Evolutionary conservation across 2,888 invertebrate genomes (phyloP).

Genomic region (Acleris cristana): DNA sequence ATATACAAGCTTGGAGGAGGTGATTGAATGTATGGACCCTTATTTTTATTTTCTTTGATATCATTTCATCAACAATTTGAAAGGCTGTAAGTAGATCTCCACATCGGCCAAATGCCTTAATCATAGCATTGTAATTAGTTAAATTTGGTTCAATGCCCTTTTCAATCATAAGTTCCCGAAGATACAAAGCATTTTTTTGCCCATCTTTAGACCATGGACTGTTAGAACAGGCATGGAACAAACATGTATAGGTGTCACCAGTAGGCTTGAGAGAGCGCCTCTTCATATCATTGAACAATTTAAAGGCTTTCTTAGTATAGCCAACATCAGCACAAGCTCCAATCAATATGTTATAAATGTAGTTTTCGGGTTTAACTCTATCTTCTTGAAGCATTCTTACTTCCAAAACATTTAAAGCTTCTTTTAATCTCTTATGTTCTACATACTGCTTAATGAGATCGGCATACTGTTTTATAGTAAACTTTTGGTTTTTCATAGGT

Average conservation of each 20-base stretch:
- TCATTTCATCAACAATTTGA: constrained; percentile 93
- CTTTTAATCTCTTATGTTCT: constrained; percentile 85
- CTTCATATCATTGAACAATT: constrained; percentile 92
- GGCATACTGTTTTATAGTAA: constrained; percentile 87
- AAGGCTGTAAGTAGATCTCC: constrained; percentile 92
- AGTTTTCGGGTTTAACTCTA: constrained; percentile 89
- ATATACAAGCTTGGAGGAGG: constrained; percentile 92
- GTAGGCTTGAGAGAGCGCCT: constrained; percentile 87
- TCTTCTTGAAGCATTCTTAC: constrained; percentile 90
- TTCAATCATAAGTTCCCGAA: constrained; percentile 87
- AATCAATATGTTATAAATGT: constrained; percentile 93
- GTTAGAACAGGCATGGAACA: constrained; percentile 95
- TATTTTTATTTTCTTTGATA: constrained; percentile 84
- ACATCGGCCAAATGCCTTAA: constrained; percentile 95
- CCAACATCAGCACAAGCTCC: constrained; percentile 92
- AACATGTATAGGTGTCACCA: constrained; percentile 90
- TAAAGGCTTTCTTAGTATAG: constrained; percentile 93
- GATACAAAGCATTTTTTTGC: constrained; percentile 85
- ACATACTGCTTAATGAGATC: constrained; percentile 88
- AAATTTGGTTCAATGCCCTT: constrained; percentile 88
- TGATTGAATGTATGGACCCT: constrained; percentile 89
- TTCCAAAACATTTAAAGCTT: constrained; percentile 91
- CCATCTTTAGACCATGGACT: constrained; percentile 88
- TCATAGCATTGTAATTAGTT: constrained; percentile 93
- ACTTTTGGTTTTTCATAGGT: constrained; percentile 76